Evolutionary conservation across 2,113 vertebrate genomes (phyloP), one percentile per base, ranked within the genome.

Genomic region (Tenrec ecaudatus): DNA sequence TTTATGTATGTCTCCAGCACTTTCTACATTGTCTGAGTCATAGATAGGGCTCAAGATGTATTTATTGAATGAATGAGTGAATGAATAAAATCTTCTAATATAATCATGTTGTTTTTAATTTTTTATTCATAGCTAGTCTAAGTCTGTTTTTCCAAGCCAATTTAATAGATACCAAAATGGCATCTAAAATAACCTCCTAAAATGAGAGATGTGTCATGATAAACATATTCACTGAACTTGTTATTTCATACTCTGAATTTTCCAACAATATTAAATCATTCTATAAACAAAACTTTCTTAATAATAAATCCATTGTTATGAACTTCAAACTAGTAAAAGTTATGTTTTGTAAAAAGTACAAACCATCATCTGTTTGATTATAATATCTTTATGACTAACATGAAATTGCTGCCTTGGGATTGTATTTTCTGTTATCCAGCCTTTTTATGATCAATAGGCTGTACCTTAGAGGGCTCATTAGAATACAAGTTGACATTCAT

Each of bases 401-500:
- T 75, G 57, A 43, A 89, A 96, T 93, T 78, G 38, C 47, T 94
- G 87, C 60, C 85, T 94, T 86, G 94, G 93, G 95, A 57, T 69
- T 96, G 3, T 6, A 62, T 84, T 88, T 40, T 86, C 82, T 57
- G 90, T 16, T 76, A 87, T 38, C 2, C 6, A 92, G 9, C 0
- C 89, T 95, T 94, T 93, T 53, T n/a, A 78, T 92, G 83, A 86
- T 89, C 94, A 90, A 36, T 60, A 57, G 60, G 3, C 89, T 88
- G 90, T 4, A 58, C 38, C 57, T 96, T 97, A 36, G 86, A 95
- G 88, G 23, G 31, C 96, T 40, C 82, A 93, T 96, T 96, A 95
- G 60, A 82, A 95, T 95, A 97, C 22, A 95, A 86, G 6, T 16
- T 91, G 95, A 23, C 40, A 96, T 96, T 96, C 86, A 97, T 58